These are phyloP conservation scores for Portevinia maculata DNA, from an alignment of 2,888 invertebrate genomes.

Conservation along the genomic window DNA sequence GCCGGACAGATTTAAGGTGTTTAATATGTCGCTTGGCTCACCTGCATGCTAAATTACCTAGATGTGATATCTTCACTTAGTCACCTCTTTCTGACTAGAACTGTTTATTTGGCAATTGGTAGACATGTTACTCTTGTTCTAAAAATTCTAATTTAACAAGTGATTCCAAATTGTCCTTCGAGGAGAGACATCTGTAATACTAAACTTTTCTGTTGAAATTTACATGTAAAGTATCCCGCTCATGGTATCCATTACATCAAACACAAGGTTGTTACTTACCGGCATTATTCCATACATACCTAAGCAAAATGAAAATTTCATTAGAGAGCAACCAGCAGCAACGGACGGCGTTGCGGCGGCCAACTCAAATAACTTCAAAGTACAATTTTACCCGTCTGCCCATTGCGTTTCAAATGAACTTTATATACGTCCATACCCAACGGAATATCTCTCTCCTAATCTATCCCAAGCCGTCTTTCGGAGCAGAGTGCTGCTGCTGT, in stretches of 20 bases:
- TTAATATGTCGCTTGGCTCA: no score
- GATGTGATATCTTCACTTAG: no score
- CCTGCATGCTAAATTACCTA: no score
- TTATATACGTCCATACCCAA: constrained; percentile 68
- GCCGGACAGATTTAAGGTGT: no score
- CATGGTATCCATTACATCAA: constrained; percentile 19
- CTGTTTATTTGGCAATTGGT: no score
- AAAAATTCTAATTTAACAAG: no score
- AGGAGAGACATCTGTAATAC: no score
- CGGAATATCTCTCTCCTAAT: constrained; percentile 66
- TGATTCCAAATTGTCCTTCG: no score
- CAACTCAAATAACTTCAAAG: constrained; percentile 66
- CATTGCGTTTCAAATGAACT: constrained; percentile 66
- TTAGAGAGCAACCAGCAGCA: constrained; percentile 1
- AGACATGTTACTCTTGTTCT: no score
- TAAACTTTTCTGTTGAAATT: no score
- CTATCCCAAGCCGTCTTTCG: constrained; percentile 52
- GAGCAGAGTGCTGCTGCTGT: constrained; percentile 19
- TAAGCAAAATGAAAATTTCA: constrained; percentile 31
- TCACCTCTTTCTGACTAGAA: no score
- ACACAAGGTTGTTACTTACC: constrained; percentile 11
- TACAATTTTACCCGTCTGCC: constrained; percentile 44
- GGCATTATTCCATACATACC: constrained; percentile 43
- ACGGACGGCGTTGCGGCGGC: constrained; percentile 37
- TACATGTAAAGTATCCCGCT: no score